Evolutionary conservation across 30 jellyfish, hydroid and myxozoan genomes (phyloP).

Genomic region (Aurelia aurita): DNA sequence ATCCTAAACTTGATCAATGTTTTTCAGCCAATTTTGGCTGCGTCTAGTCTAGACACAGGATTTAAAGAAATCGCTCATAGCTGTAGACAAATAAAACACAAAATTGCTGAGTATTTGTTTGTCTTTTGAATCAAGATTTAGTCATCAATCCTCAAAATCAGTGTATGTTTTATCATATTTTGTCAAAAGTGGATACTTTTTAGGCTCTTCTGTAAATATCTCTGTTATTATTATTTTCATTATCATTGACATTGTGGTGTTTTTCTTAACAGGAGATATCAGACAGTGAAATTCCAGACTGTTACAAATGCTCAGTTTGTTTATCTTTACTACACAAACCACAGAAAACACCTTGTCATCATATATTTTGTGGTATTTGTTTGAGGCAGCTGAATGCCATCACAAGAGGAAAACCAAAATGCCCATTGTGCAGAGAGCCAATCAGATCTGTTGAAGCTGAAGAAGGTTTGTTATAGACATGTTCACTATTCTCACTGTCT

Average conservation of each 20-base stretch:
- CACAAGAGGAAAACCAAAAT: constrained; percentile 82
- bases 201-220: too few relatives aligned
- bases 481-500: too few relatives aligned
- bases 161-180: too few relatives aligned
- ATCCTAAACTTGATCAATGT: too few relatives aligned
- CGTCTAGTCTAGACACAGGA: too few relatives aligned
- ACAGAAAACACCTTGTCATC: constrained; percentile 88
- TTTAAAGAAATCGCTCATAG: too few relatives aligned
- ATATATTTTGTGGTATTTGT: constrained; percentile 92
- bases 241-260: background rate
- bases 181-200: too few relatives aligned
- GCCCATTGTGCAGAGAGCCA: constrained; percentile 96
- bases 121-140: too few relatives aligned
- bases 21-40: too few relatives aligned
- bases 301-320: constrained; percentile 93
- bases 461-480: constrained; percentile 44
- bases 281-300: constrained; percentile 87
- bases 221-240: background rate
- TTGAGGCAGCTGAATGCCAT: constrained; percentile 83
- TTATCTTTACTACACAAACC: constrained; percentile 86
- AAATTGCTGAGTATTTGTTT: too few relatives aligned
- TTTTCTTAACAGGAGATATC: constrained; percentile 46
- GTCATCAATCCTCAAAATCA: too few relatives aligned
- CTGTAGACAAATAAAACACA: too few relatives aligned
- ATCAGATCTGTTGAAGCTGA: constrained; percentile 60